Base-by-base conservation (phyloP, 1,140 invertebrate genomes). In the Aphelenchoides besseyi region DNA sequence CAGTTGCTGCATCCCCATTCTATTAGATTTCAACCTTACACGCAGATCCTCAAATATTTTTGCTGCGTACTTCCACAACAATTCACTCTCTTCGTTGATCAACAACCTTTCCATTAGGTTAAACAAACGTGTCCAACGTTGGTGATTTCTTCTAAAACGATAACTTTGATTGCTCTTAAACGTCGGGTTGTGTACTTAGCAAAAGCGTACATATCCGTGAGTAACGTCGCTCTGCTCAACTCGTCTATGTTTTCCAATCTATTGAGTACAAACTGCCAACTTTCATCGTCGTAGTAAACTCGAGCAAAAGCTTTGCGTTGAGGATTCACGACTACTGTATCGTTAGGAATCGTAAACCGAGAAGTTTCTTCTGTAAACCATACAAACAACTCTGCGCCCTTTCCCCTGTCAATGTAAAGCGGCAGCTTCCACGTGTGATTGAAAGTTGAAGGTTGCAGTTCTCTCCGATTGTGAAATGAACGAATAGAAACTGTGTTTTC, bases 181-280 rank as follows among this genome's bases (percentile, higher is more conserved):
- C 18, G 5, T 8, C 5, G 26, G 18, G 16, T 8, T 8, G 23
- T 23, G 16, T 59, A 59, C 32, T 59, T 59, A 33, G 23, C 32
- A 59, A 59, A 59, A 59, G 55, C 5, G 55, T 29, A 33, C 5
- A 23, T 59, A 23, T 59, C 55, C 23, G 55, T 33, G 5, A 59
- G 18, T 12, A 59, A 33, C 5, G 18, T 23, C 5, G 55, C 55
- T 5, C 55, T 5, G 5, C 5, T 33, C 5, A 59, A 8, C 16
- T 59, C 55, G n/a, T 59, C 55, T 8, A 29, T 8, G 26, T 59
- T 18, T 23, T 5, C 5, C 5, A 28, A 59, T 5, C 18, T 28
- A 8, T 5, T 12, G 5, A 59, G 55, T 8, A 59, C 18, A 8
- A 8, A 8, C 26, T 5, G 18, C 55, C 55, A 59, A 33, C 55